A percentile compares a stretch with the other conserved stretches of the same genome.
Evolutionary conservation across 2,113 vertebrate species (phyloP).

Genomic region (Cinclus mexicanus): DNA sequence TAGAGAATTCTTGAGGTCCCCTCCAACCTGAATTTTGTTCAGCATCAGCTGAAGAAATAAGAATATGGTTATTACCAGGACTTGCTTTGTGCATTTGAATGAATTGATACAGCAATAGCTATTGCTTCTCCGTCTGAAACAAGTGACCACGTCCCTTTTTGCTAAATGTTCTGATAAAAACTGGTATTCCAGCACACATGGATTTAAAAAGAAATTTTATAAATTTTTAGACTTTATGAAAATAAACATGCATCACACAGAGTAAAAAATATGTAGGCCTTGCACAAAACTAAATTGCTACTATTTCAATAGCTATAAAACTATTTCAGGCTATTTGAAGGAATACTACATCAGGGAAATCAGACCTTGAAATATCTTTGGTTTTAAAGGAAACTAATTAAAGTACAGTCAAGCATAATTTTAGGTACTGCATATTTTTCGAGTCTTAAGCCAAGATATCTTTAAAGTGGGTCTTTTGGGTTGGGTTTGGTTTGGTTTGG

Average conservation of each 20-base stretch:
- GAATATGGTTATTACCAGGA: background rate
- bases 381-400: background rate
- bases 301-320: background rate
- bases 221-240: background rate
- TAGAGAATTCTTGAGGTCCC: background rate
- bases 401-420: background rate
- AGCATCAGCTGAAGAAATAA: background rate
- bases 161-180: background rate
- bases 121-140: background rate
- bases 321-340: background rate
- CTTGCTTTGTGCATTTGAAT: background rate
- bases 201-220: background rate
- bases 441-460: background rate
- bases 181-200: fast-evolving
- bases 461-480: fast-evolving
- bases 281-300: background rate
- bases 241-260: background rate
- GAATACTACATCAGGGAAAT: background rate
- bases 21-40: background rate
- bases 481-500: background rate
- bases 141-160: fast-evolving
- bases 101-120: background rate
- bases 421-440: background rate
- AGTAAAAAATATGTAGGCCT: fast-evolving
- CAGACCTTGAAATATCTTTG: background rate